These are phyloP conservation scores for Actinemys pallida DNA, from an alignment of 2,113 vertebrate genomes.

Conservation along the genomic window DNA sequence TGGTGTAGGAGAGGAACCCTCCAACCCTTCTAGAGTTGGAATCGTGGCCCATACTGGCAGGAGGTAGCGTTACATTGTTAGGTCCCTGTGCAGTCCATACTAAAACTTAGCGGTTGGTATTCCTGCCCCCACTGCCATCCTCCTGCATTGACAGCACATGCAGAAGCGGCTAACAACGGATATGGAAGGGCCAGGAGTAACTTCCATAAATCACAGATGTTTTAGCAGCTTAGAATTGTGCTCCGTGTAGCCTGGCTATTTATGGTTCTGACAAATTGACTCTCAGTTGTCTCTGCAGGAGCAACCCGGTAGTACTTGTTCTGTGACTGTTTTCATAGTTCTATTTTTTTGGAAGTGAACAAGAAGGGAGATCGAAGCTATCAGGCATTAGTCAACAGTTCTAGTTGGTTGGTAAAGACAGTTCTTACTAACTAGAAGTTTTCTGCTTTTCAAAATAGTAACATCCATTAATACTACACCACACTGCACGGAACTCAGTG, in stretches of 20 bases:
- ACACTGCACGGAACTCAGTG: background rate
- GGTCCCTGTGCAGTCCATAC: background rate
- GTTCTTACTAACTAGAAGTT: accelerated
- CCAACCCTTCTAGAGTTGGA: too few species aligned
- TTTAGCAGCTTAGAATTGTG: accelerated
- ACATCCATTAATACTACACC: background rate
- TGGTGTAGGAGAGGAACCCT: background rate
- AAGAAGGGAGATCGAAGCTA: background rate
- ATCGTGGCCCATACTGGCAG: too few species aligned
- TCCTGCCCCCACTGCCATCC: background rate
- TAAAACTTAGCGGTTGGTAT: too few species aligned
- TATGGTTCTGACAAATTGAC: background rate
- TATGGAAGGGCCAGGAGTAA: background rate
- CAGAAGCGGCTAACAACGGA: background rate
- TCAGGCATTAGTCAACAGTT: background rate
- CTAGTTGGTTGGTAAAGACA: accelerated
- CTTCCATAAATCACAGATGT: background rate
- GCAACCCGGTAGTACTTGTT: background rate
- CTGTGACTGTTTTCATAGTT: background rate
- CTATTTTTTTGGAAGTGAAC: background rate
- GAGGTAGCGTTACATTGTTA: background rate
- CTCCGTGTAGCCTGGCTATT: background rate
- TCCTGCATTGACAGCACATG: background rate
- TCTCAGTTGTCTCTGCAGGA: background rate
- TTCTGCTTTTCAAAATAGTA: background rate